phyloP scores from a whole-genome alignment of 2,113 vertebrate genomes.

The Percopsis transmontana region DNA sequence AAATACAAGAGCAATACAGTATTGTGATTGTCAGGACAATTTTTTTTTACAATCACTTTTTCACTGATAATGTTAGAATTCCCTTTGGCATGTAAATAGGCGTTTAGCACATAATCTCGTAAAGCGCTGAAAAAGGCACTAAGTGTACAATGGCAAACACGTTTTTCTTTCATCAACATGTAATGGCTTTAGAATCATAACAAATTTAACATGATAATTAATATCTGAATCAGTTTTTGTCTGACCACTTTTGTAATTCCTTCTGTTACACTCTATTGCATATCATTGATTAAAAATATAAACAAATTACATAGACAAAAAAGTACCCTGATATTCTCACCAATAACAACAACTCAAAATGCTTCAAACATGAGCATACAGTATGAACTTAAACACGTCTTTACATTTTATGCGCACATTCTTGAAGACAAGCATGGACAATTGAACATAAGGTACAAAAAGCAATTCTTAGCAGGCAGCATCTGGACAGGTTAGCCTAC shows the following conservation, averaged over 20 bases:
- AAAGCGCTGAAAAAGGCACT: constrained; percentile 41
- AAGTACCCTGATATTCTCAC: constrained; percentile 65
- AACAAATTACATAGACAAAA: constrained; percentile 30
- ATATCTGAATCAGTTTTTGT: background rate
- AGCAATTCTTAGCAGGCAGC: constrained; percentile 17
- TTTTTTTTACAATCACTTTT: constrained; percentile 4
- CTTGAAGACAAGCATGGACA: constrained; percentile 13
- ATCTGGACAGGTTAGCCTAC: constrained; percentile 41
- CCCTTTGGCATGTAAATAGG: constrained; percentile 44
- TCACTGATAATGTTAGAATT: constrained; percentile 26
- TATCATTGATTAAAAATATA: constrained; percentile 16
- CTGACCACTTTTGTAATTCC: background rate
- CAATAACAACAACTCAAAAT: constrained; percentile 24
- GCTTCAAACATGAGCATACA: constrained; percentile 8
- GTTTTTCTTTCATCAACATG: constrained; percentile 20
- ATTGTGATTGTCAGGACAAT: constrained; percentile 14
- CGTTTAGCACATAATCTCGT: constrained; percentile 5
- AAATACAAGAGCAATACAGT: constrained; percentile 38
- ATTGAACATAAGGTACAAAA: constrained; percentile 39
- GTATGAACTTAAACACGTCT: background rate
- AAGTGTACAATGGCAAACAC: constrained; percentile 25
- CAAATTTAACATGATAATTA: background rate
- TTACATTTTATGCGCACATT: constrained; percentile 35
- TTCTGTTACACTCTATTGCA: background rate
- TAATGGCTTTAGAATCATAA: background rate